Conservation (phyloP, 2,888 invertebrate genomes). For the Xestia xanthographa region DNA sequence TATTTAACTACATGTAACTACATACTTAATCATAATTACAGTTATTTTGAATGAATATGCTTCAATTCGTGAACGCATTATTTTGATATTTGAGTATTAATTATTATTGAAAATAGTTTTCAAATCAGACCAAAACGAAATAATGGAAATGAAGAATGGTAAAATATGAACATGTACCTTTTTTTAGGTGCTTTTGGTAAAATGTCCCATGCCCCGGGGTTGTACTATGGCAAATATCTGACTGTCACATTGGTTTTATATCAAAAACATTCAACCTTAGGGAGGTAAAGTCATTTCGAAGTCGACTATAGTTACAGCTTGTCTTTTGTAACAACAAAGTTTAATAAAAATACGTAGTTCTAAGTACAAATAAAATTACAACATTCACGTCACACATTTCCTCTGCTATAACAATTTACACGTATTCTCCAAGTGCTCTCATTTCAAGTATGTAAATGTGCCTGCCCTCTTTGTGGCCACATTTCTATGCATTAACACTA, state of each 20-base stretch:
- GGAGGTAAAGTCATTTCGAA: neutral
- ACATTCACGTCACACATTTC: neutral
- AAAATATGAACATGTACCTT: too few relatives aligned
- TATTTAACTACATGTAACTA: neutral
- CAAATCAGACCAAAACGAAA: neutral
- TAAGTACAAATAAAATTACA: neutral
- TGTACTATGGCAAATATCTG: neutral
- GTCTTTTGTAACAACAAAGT: neutral
- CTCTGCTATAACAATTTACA: constrained; percentile 26
- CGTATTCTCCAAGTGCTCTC: constrained; percentile 24
- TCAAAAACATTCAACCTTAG: neutral
- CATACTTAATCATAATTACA: neutral
- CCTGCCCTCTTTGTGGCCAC: constrained; percentile 35
- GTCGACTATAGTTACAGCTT: neutral
- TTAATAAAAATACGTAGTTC: neutral
- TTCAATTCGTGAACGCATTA: neutral
- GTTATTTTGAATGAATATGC: neutral
- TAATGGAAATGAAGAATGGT: too few relatives aligned
- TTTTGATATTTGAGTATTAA: neutral
- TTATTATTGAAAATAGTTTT: neutral
- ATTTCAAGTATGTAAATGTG: constrained; percentile 52
- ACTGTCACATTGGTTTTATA: neutral
- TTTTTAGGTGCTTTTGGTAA: neutral
- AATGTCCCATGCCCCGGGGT: too few relatives aligned
- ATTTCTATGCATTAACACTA: constrained; percentile 48